phyloP scores from a whole-genome alignment of 1,140 invertebrate genomes.

The Sipha flava region DNA sequence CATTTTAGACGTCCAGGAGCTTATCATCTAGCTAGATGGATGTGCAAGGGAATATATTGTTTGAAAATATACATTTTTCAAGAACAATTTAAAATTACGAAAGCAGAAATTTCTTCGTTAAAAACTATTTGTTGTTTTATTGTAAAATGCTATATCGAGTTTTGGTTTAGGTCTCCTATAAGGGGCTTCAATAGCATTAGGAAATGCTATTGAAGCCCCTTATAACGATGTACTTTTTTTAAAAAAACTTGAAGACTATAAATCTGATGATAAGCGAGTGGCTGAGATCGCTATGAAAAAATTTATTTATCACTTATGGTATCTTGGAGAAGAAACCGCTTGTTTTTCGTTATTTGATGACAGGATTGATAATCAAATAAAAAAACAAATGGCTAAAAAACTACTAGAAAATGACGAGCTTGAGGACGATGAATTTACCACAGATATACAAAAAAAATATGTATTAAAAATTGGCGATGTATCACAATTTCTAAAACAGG shows the following conservation, averaged over 20 bases:
- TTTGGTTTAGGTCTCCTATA: background rate
- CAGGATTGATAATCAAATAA: background rate
- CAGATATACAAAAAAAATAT: background rate
- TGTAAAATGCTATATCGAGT: background rate
- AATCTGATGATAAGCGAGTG: background rate
- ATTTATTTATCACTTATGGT: background rate
- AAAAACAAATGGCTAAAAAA: background rate
- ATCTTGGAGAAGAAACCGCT: slow-evolving; percentile 1
- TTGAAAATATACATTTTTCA: too few species aligned
- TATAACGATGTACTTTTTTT: background rate
- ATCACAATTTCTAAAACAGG: background rate
- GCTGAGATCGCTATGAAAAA: background rate
- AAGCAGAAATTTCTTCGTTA: background rate
- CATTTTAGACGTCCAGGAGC: too few species aligned
- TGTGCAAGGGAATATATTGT: too few species aligned
- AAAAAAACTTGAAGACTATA: background rate
- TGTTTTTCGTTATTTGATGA: slow-evolving; percentile 4
- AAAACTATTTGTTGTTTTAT: background rate
- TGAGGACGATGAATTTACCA: background rate
- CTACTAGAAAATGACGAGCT: background rate
- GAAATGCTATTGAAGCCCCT: background rate
- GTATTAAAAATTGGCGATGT: background rate
- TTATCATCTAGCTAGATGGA: too few species aligned
- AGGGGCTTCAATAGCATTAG: too few species aligned
- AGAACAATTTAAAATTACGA: too few species aligned